Conservation (phyloP, 2,797 vertebrate species). For the Thaleichthys pacificus region DNA sequence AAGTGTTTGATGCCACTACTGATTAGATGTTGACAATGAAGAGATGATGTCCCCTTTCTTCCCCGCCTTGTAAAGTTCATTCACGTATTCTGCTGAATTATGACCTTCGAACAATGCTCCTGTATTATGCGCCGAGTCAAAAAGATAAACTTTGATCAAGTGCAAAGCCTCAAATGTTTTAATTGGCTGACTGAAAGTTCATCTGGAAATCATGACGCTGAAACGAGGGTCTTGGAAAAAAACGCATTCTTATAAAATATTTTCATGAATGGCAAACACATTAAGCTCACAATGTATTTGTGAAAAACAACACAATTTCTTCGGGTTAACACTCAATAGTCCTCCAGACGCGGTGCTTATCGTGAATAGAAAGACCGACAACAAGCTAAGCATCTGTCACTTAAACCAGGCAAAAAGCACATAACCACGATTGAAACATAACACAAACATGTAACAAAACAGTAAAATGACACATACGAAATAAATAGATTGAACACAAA, state of each 20-base stretch:
- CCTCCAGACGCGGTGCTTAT: conserved; percentile 21
- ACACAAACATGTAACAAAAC: conserved; percentile 56
- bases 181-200: conserved; percentile 50
- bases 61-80: conserved; percentile 74
- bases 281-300: conserved; percentile 55
- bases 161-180: conserved; percentile 53
- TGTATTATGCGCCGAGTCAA: conserved; percentile 51
- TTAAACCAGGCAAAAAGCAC: conserved; percentile 61
- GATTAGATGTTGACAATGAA: conserved; percentile 78
- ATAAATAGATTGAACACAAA: conserved; percentile 56
- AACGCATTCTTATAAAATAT: conserved; percentile 70
- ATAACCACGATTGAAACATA: conserved; percentile 49
- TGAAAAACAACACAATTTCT: conserved; percentile 57
- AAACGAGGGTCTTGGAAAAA: conserved; percentile 54
- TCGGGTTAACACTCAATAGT: conserved; percentile 45
- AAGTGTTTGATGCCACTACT: conserved; percentile 80
- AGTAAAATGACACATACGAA: conserved; percentile 47
- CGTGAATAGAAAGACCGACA: conserved; percentile 40
- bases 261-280: conserved; percentile 65
- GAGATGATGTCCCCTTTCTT: conserved; percentile 74
- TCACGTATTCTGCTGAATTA: conserved; percentile 73
- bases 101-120: conserved; percentile 63
- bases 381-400: conserved; percentile 37
- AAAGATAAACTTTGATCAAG: conserved; percentile 71
- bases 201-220: conserved; percentile 57